phyloP scores from a whole-genome alignment of 2,113 vertebrate species.

The Saccopteryx bilineata region DNA sequence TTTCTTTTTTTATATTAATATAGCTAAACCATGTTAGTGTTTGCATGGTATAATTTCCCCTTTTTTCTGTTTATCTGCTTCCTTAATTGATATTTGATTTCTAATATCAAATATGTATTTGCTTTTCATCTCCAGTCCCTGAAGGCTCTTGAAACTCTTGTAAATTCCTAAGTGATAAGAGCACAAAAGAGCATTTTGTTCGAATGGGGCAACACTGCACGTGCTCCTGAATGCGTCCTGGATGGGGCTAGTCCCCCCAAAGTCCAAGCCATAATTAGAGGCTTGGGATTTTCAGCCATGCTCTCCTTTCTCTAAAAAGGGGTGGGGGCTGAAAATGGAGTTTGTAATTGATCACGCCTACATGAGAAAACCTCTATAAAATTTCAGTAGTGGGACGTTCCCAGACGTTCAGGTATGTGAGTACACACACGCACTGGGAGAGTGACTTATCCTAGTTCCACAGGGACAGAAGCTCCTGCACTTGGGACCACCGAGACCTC shows the following conservation, averaged over 20 bases:
- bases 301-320: background rate
- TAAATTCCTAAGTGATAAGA: background rate
- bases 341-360: background rate
- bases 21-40: no score
- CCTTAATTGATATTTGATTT: no score
- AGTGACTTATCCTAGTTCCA: background rate
- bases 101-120: background rate
- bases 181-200: background rate
- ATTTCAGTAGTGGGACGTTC: background rate
- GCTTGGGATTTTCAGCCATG: background rate
- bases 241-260: background rate
- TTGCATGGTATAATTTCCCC: no score
- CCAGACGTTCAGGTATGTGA: background rate
- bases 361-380: background rate
- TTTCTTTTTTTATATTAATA: no score
- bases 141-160: background rate
- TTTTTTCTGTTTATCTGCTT: no score
- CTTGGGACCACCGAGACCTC: background rate
- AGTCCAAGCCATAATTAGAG: background rate
- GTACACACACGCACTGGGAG: background rate
- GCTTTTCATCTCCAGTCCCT: background rate
- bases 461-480: background rate
- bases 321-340: background rate
- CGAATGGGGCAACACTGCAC: background rate
- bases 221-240: background rate